Base-by-base conservation (phyloP, 2,888 invertebrate genomes). In the Melitaea athalia region DNA sequence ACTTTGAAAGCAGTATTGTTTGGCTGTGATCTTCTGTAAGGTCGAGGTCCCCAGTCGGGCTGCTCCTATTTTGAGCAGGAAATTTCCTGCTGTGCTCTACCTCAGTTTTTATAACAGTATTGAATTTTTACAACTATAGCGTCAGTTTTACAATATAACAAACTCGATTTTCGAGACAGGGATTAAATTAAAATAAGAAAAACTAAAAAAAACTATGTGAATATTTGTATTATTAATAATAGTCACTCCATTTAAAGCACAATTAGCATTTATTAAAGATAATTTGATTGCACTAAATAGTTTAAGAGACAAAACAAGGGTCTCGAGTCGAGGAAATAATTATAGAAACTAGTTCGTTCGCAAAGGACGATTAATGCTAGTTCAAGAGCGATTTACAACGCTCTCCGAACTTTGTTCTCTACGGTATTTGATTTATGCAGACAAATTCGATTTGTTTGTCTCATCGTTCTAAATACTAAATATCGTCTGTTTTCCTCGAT, bases 301-400 rank as follows among this genome's bases (percentile, higher is more conserved):
- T 72, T 60, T 45, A 63, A 60, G 63, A 61, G 66, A 69, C 69
- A 74, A 73, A 74, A 72, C 70, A 70, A 69, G 59, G 63, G 60
- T 66, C 68, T 65, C 47, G 33, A 52, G 59, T 62, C 82, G 79
- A 83, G 83, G 84, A 87, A 88, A 87, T 87, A 87, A 89, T 89
- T 85, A 86, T 83, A 84, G 85, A 82, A 87, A 86, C 85, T 87
- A 87, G 87, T 84, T 85, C 81, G 84, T 83, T 81, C 84, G 59
- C 68, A 73, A 74, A 78, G 79, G 80, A 83, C 87, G 85, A 88
- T 89, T 88, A 89, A 87, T 89, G 85, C 86, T 85, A 81, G 86
- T 85, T 87, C 81, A 77, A 81, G 79, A 79, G 68, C 73, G 68
- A 75, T 75, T 75, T 75, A 75, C 72, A 74, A 70, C 73, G 83